Evolutionary conservation across 2,797 vertebrate genomes (phyloP), one percentile per base, ranked within the genome.

Genomic region (Pitangus sulphuratus): DNA sequence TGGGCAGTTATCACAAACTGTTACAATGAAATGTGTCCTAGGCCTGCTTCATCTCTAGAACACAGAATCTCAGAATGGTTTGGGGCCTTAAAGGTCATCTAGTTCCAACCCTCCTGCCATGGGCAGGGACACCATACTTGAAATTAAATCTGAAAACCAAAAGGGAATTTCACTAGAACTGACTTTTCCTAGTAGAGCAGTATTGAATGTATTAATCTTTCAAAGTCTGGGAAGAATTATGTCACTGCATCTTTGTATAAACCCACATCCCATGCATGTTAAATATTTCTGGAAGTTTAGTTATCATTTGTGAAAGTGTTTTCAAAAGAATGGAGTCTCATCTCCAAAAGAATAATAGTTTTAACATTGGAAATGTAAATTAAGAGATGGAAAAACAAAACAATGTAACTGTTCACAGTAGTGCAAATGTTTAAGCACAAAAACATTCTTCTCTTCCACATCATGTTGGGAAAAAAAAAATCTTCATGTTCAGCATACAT

Each of bases 131-230:
- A 54, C 53, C 7, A 17, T 87, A 79, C 84, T 87, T 93, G 75
- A 89, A 89, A 80, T 47, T 50, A 79, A 87, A 87, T 39, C 51
- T 87, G 62, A 83, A 85, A 95, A 71, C 56, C 42, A 71, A 84
- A 94, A 80, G 56, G 35, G 50, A 95, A 74, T 84, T 84, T 80
- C 48, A 33, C 7, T 60, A 66, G 16, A 81, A 51, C 20, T 74
- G 39, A 62, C 30, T 64, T 84, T 48, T 53, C 48, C 48, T 53
- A n/a, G 22, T 60, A 70, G 7, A 77, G 26, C 78, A 72, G 48
- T 64, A 45, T 14, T 66, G 58, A 87, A 86, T 77, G 44, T 58
- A 42, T 56, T 86, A 18, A 31, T 47, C 37, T 75, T 69, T 81
- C 72, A 15, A 81, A 88, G 33, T 71, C 33, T 69, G 70, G 28